Evolutionary conservation across 2,113 vertebrate genomes (phyloP), one percentile per base, ranked within the genome.

Genomic region (Urocitellus parryii): DNA sequence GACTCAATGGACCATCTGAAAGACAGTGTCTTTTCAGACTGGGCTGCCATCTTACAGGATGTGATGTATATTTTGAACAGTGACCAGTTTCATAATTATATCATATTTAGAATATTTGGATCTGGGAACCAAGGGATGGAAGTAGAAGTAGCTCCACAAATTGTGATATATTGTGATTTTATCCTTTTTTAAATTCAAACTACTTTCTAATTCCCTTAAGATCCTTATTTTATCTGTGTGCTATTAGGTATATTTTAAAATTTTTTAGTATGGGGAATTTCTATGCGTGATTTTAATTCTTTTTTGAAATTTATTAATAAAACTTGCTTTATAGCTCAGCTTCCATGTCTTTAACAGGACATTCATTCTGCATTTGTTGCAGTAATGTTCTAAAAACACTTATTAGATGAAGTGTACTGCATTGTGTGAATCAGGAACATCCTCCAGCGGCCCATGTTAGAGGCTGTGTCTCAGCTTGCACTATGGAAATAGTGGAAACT

Each of bases 141-240:
- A 91, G 45, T 58, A 63, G 42, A 48, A 91, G 32, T n/a, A 53
- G 32, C 27, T 42, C 27, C 65, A 68, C 29, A 85, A 90, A 56
- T 53, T 56, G 73, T 11, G 16, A 48, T 92, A 63, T 32, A 2
- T 53, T 92, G 9, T 67, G 45, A 37, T 78, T 83, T 58, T 68
- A 27, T 56, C 37, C 68, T n/a, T 29, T 4, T 80, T 95, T 14
- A 96, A 96, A 91, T 76, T 80, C 37, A 78, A 84, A 74, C 61
- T 94, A 53, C 51, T 84, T 91, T 84, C 73, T 45, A 83, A 48
- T 83, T 93, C 18, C 12, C 22, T 80, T 53, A 27, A 74, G 1
- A 81, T 90, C 68, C 27, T 68, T 95, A 39, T 51, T 86, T 92
- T 51, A 92, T 18, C 12, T 56, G 45, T 53, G 34, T 17, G 13